phyloP scores from a whole-genome alignment of 2,888 invertebrate genomes.

The Entomobrya proxima region DNA sequence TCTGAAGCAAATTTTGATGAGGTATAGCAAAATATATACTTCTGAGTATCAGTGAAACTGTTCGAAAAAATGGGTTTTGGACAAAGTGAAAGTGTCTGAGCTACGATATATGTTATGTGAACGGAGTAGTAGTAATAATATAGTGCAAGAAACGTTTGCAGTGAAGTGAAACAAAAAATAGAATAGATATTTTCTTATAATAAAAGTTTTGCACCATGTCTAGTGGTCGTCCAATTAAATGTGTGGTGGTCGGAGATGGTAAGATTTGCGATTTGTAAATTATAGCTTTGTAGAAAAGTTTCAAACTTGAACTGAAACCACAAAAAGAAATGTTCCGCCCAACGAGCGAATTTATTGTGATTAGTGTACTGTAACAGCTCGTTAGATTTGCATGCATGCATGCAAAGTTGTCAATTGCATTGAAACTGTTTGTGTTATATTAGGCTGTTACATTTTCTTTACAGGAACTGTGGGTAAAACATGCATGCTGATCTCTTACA shows the following conservation, averaged over 20 bases:
- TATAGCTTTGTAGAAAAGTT: background rate
- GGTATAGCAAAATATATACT: background rate
- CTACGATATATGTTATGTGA: conserved; percentile 3
- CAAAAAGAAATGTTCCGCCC: no score
- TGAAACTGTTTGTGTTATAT: background rate
- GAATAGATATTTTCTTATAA: background rate
- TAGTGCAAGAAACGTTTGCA: background rate
- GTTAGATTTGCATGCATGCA: no score
- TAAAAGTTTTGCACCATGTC: conserved; percentile 67
- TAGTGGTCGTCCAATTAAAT: conserved; percentile 74
- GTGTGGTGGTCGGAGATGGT: conserved; percentile 74
- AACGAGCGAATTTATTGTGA: no score
- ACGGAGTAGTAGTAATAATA: background rate
- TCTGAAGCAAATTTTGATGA: conserved; percentile 6
- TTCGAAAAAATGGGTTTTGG: background rate
- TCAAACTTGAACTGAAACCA: background rate
- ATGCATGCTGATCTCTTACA: conserved; percentile 74
- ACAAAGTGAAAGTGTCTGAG: conserved; percentile 34
- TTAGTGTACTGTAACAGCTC: background rate
- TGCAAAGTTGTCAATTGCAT: background rate
- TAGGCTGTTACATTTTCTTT: background rate
- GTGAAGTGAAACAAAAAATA: conserved; percentile 8
- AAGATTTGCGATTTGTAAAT: background rate
- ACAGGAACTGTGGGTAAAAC: conserved; percentile 73
- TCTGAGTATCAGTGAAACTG: background rate